Base-by-base conservation (phyloP, 1,140 invertebrate species). In the Spodoptera litura region DNA sequence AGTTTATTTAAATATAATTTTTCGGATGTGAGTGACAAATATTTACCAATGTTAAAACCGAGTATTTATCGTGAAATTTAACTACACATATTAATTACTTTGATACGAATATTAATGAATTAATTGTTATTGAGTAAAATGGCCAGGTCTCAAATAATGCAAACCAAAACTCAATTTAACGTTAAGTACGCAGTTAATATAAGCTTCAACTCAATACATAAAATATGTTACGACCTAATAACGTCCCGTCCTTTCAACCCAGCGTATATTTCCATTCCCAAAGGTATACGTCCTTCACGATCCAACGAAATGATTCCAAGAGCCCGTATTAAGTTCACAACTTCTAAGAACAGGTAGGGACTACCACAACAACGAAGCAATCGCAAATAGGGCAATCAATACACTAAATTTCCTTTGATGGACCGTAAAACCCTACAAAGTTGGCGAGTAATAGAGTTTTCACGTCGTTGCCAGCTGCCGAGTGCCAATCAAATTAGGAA, bases 401-500 rank as follows among this genome's bases (percentile, higher is more conserved):
- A 82, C 62, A 81, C 64, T 82, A 78, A 79, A 86, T 81, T 83
- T 78, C 79, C 81, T 78, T 81, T 84, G 81, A 82, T 82, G 75
- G 80, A 72, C 72, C 80, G 76, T 87, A 82, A 88, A 87, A 87
- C 80, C 72, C 64, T 74, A 79, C 70, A 78, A 83, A 88, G 80
- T 84, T 85, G 82, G 72, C 58, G 79, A 84, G 86, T 84, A 84
- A 85, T 85, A 85, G 84, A 89, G 84, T 89, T 85, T 89, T 87
- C 85, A 87, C 87, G 81, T 88, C 87, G 83, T 81, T 74, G 74
- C 76, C 89, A 91, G 87, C 83, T 91, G 89, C 77, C 81, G 66
- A 82, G 82, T 85, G 85, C 85, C 90, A 90, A 91, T 90, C 91
- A 91, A 93, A 91, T 93, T 93, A 93, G 84, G 83, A 83, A 62